Percentiles rank a stretch among this genome's conserved stretches.
phyloP scores from a whole-genome alignment of 2,797 vertebrate genomes.

The Neoniphon sammara region DNA sequence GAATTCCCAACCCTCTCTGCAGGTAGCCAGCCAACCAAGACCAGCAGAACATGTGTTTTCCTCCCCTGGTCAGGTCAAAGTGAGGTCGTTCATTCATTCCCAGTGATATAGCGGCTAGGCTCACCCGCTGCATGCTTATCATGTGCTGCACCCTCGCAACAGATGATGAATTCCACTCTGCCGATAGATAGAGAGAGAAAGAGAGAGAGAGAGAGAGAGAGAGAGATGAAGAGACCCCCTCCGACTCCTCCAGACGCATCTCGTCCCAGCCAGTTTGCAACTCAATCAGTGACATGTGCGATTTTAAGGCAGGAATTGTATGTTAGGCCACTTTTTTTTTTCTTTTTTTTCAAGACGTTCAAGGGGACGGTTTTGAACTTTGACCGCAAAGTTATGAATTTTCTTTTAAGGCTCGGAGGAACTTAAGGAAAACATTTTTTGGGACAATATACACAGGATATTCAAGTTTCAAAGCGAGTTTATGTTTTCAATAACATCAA shows the following conservation, averaged over 20 bases:
- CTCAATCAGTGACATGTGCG: slow-evolving; percentile 81
- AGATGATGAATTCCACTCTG: slow-evolving; percentile 83
- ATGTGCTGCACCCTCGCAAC: slow-evolving; percentile 78
- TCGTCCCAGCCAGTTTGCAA: slow-evolving; percentile 74
- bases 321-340: slow-evolving; percentile 56
- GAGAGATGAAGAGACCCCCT: slow-evolving; percentile 67
- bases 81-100: slow-evolving; percentile 86
- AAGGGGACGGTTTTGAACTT: slow-evolving; percentile 79
- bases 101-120: slow-evolving; percentile 82
- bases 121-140: slow-evolving; percentile 80
- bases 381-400: slow-evolving; percentile 84
- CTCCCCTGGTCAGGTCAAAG: slow-evolving; percentile 87
- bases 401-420: slow-evolving; percentile 77
- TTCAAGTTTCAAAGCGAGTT: slow-evolving; percentile 82
- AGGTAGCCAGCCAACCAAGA: slow-evolving; percentile 88
- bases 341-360: slow-evolving; percentile 59
- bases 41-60: slow-evolving; percentile 92
- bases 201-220: slow-evolving; percentile 48
- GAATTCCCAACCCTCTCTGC: slow-evolving; percentile 90
- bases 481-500: slow-evolving; percentile 71
- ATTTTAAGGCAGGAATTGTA: slow-evolving; percentile 70
- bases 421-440: slow-evolving; percentile 74
- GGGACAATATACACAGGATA: slow-evolving; percentile 79
- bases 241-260: slow-evolving; percentile 69
- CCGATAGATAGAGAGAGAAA: slow-evolving; percentile 54